A percentile compares a stretch with the other conserved stretches of the same genome.
These are phyloP conservation scores for Sturnus vulgaris DNA, from an alignment of 2,113 vertebrate genomes.

Conservation along the genomic window DNA sequence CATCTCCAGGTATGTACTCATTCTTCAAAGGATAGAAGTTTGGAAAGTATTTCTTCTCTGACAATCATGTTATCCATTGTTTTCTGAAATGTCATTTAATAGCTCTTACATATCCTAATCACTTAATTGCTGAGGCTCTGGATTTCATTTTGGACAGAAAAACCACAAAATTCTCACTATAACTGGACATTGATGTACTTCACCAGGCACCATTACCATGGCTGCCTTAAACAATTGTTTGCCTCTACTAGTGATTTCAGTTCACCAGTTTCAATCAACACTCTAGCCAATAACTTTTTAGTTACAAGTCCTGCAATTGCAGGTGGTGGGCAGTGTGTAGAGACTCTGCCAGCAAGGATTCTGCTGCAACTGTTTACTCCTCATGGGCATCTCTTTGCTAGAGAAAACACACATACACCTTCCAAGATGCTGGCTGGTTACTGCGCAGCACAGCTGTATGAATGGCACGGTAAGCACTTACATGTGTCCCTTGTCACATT, in stretches of 20 bases:
- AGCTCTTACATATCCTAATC: not conserved
- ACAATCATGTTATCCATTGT: not conserved
- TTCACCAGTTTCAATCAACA: not conserved
- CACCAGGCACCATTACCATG: not conserved
- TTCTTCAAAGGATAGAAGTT: not conserved
- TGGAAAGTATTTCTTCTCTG: not conserved
- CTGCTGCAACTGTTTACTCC: not conserved
- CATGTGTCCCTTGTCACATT: not conserved
- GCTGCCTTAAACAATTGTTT: not conserved
- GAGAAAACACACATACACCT: rapidly evolving
- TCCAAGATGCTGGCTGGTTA: not conserved
- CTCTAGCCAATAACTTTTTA: not conserved
- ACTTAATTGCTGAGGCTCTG: not conserved
- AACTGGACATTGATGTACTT: not conserved
- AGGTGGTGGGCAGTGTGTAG: not conserved
- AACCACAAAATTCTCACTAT: not conserved
- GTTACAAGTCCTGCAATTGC: not conserved
- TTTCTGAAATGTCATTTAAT: not conserved
- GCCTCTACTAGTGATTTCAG: not conserved
- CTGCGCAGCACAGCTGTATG: not conserved
- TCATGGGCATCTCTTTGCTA: not conserved
- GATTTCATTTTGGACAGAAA: not conserved
- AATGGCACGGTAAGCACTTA: not conserved
- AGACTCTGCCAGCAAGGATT: not conserved
- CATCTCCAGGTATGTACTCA: not conserved